A percentile compares a stretch with the other conserved stretches of the same genome.
phyloP scores from a whole-genome alignment of 2,888 invertebrate genomes.

The Zaprionus obscuricornis region DNA sequence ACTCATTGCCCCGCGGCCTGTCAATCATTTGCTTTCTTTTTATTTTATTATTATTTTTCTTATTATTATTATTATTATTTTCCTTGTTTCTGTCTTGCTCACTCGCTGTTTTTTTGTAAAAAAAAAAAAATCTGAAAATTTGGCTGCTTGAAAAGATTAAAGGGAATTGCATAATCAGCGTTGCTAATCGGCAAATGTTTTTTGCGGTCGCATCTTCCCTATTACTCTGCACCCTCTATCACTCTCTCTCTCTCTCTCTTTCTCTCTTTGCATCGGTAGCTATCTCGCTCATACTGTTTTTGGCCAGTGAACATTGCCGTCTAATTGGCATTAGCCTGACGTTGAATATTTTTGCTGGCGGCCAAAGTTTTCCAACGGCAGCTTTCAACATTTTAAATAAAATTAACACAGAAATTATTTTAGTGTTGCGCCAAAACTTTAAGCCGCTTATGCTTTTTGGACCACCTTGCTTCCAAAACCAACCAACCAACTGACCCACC shows the following conservation, averaged over 20 bases:
- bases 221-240: not conserved
- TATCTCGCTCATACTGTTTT: not conserved
- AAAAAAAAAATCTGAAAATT: constrained; percentile 17
- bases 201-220: constrained; percentile 41
- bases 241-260: not conserved
- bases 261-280: too few relatives aligned
- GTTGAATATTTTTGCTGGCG: constrained; percentile 19
- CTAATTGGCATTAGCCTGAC: constrained; percentile 69
- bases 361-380: constrained; percentile 43
- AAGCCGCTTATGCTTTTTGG: constrained; percentile 61
- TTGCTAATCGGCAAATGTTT: constrained; percentile 64
- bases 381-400: constrained; percentile 54
- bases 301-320: constrained; percentile 18
- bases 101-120: not conserved
- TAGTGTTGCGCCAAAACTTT: constrained; percentile 61
- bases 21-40: constrained; percentile 47
- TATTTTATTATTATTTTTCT: constrained; percentile 8
- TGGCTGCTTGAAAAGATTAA: constrained; percentile 47
- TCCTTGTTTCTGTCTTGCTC: not conserved
- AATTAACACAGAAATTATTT: constrained; percentile 73
- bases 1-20: constrained; percentile 29
- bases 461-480: not conserved
- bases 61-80: not conserved
- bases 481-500: constrained; percentile 17
- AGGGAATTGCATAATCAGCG: constrained; percentile 68